phyloP scores from a whole-genome alignment of 2,113 vertebrate genomes.

The Platycercus adscitus region DNA sequence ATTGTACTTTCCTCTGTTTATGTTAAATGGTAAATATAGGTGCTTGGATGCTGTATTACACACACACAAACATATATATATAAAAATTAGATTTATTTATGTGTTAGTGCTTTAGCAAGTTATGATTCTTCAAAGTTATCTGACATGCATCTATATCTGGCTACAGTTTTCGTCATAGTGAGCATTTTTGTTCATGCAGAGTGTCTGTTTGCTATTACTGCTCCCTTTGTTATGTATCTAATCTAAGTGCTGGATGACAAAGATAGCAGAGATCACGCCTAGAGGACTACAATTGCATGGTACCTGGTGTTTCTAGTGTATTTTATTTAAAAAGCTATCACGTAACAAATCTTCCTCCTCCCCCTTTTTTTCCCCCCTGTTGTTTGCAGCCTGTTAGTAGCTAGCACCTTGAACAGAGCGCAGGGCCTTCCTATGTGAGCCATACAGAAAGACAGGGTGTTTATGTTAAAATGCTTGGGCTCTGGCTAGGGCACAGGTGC shows the following conservation, averaged over 20 bases:
- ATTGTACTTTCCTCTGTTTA: not conserved
- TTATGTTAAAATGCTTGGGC: not conserved
- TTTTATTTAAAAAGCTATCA: not conserved
- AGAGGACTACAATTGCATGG: not conserved
- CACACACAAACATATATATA: not conserved
- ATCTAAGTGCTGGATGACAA: constrained; percentile 8
- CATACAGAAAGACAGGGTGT: not conserved
- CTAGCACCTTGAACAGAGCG: not conserved
- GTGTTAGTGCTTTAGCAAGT: not conserved
- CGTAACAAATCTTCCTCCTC: not conserved
- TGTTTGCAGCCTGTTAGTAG: not conserved
- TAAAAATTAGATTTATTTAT: not conserved
- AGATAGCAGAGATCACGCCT: not conserved
- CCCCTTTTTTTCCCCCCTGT: not conserved
- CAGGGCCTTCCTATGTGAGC: fast-evolving
- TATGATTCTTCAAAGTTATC: not conserved
- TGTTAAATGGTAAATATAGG: not conserved
- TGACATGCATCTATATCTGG: not conserved
- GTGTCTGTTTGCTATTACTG: not conserved
- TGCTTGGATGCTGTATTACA: not conserved
- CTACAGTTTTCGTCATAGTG: not conserved
- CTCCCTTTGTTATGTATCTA: not conserved
- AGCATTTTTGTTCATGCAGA: not conserved
- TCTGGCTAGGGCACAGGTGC: not conserved
- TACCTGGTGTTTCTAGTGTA: not conserved